A percentile compares a stretch with the other conserved stretches of the same genome.
Evolutionary conservation across 2,888 invertebrate species (phyloP).

Genomic region (Morpho helenor): DNA sequence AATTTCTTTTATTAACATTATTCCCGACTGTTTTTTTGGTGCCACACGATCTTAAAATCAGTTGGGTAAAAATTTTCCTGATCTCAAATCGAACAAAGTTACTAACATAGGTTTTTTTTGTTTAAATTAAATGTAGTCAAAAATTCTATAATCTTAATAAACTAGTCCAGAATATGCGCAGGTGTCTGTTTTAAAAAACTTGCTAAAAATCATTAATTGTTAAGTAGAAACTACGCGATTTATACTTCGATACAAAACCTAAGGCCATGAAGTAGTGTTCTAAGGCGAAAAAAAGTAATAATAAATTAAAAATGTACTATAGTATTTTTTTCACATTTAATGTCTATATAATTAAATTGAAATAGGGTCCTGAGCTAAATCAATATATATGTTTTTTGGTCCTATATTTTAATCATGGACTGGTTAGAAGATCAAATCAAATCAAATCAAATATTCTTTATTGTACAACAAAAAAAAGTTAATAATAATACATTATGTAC

Average conservation of each 20-base stretch:
- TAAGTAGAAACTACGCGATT: slow-evolving; percentile 6
- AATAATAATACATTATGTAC: no score
- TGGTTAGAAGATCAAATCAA: no score
- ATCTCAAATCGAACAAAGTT: slow-evolving; percentile 58
- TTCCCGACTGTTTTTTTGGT: slow-evolving; percentile 5
- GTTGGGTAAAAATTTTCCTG: slow-evolving; percentile 34
- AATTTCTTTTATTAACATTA: slow-evolving; percentile 26
- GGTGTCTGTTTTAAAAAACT: slow-evolving; percentile 23
- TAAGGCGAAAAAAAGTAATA: no score
- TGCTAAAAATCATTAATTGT: slow-evolving; percentile 9
- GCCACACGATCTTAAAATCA: neutral
- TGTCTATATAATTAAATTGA: no score
- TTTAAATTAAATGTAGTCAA: slow-evolving; percentile 17
- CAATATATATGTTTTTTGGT: no score
- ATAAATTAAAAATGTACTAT: no score
- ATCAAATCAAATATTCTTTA: no score
- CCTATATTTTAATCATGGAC: no score
- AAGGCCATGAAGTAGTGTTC: no score
- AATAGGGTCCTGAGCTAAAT: no score
- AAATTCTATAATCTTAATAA: slow-evolving; percentile 12
- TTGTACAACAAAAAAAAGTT: no score
- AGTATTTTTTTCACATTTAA: no score
- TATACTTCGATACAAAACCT: neutral
- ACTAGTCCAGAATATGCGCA: slow-evolving; percentile 30
- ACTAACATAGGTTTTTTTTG: slow-evolving; percentile 32